Percentiles rank a stretch among this genome's conserved stretches.
phyloP scores from a whole-genome alignment of 1,140 invertebrate species.

The Procambarus virginalis region DNA sequence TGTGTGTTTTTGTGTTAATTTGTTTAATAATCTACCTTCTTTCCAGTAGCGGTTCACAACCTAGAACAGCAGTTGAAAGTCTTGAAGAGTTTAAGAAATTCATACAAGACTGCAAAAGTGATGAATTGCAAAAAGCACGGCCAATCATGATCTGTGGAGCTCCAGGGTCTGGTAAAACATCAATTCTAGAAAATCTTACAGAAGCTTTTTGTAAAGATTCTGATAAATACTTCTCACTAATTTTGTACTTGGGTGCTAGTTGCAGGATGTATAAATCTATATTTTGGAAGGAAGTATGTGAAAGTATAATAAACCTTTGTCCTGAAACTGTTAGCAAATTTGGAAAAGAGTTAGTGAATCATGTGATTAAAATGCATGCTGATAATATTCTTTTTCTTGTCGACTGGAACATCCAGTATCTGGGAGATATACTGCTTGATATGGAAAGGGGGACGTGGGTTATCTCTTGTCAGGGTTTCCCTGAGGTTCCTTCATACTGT shows the following conservation, averaged over 20 bases:
- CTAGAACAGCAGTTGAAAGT: neutral
- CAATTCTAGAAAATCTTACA: neutral
- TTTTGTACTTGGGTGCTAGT: neutral
- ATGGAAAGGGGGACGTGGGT: slow-evolving; percentile 11
- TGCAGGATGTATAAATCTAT: neutral
- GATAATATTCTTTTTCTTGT: neutral
- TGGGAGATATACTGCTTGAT: neutral
- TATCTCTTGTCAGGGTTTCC: neutral
- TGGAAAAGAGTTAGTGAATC: neutral
- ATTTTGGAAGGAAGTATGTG: neutral
- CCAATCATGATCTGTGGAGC: slow-evolving; percentile 24
- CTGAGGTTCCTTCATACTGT: neutral
- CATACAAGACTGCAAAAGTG: neutral
- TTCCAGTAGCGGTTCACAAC: neutral
- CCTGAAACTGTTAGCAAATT: neutral
- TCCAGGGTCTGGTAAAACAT: slow-evolving; percentile 9
- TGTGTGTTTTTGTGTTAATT: no score
- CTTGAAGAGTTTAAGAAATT: neutral
- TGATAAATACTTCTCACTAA: neutral
- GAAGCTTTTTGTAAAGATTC: neutral
- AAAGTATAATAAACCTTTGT: neutral
- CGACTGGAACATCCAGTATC: neutral
- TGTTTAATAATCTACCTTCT: neutral
- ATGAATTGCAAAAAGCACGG: neutral
- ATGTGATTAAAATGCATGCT: neutral